These are phyloP conservation scores for Scaptomyza cyrtandrae DNA, from an alignment of 2,888 invertebrate genomes.

Conservation along the genomic window DNA sequence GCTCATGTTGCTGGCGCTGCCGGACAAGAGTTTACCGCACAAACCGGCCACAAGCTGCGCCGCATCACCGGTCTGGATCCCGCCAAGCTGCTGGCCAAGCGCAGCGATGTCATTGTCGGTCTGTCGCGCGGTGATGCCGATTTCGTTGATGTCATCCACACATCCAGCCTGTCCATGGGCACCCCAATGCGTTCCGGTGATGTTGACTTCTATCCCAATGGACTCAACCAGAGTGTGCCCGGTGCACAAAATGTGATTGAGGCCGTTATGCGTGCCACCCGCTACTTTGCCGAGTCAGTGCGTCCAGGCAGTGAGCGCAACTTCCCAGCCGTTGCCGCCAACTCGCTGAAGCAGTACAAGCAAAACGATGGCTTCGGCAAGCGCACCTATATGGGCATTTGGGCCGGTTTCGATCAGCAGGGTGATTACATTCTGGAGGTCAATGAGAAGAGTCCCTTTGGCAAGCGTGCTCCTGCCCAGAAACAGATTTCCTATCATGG, in stretches of 20 bases:
- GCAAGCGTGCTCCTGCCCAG: conserved; percentile 72
- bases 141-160: conserved; percentile 82
- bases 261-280: conserved; percentile 77
- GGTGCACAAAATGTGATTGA: conserved; percentile 81
- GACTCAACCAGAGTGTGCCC: conserved; percentile 71
- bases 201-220: conserved; percentile 84
- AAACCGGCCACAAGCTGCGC: conserved; percentile 79
- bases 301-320: conserved; percentile 81
- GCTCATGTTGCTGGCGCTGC: conserved; percentile 83
- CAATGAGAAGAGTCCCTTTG: conserved; percentile 81
- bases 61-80: conserved; percentile 84
- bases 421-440: conserved; percentile 83
- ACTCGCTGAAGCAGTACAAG: conserved; percentile 79
- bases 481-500: conserved; percentile 72
- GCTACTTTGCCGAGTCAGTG: conserved; percentile 83
- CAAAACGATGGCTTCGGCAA: conserved; percentile 74
- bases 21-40: conserved; percentile 74
- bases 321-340: conserved; percentile 82
- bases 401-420: conserved; percentile 69
- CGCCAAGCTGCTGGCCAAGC: conserved; percentile 69
- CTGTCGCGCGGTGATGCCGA: conserved; percentile 83
- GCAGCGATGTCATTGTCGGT: conserved; percentile 63
- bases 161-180: conserved; percentile 80
- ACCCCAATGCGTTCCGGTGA: conserved; percentile 72
- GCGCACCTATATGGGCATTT: conserved; percentile 82